phyloP scores from a whole-genome alignment of 2,888 invertebrate species.

The Acanthoscelides obtectus region DNA sequence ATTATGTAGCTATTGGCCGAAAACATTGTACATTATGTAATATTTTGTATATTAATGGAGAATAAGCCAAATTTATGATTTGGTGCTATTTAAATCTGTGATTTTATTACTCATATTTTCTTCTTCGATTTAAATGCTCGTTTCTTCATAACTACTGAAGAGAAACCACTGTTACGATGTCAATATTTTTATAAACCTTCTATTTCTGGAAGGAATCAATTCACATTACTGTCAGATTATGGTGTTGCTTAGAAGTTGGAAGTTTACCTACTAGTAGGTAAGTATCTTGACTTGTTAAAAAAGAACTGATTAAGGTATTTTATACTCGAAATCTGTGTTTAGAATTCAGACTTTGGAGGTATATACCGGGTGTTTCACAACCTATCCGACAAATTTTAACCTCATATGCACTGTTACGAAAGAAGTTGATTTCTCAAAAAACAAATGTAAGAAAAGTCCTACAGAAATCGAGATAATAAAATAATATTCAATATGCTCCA shows the following conservation, averaged over 20 bases:
- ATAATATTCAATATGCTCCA: no score
- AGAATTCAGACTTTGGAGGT: not conserved
- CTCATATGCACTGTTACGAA: no score
- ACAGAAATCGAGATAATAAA: no score
- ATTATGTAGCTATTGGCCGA: not conserved
- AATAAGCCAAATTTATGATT: conserved; percentile 45
- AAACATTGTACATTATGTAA: conserved; percentile 22
- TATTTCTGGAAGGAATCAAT: not conserved
- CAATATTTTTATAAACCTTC: conserved; percentile 35
- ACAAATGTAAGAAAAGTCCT: no score
- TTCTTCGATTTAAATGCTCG: not conserved
- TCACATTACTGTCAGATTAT: conserved; percentile 2
- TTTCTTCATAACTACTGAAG: not conserved
- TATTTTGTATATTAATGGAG: conserved; percentile 26
- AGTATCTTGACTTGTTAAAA: not conserved
- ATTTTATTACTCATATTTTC: conserved; percentile 32
- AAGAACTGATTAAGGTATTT: not conserved
- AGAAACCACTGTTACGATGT: conserved; percentile 18
- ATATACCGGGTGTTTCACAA: no score
- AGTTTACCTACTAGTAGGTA: not conserved
- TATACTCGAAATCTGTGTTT: not conserved
- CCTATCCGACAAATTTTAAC: no score
- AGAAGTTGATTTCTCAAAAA: no score
- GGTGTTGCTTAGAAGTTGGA: not conserved
- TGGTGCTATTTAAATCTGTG: conserved; percentile 49